Conservation (phyloP, 2,113 vertebrate species). For the Nerophis ophidion region DNA sequence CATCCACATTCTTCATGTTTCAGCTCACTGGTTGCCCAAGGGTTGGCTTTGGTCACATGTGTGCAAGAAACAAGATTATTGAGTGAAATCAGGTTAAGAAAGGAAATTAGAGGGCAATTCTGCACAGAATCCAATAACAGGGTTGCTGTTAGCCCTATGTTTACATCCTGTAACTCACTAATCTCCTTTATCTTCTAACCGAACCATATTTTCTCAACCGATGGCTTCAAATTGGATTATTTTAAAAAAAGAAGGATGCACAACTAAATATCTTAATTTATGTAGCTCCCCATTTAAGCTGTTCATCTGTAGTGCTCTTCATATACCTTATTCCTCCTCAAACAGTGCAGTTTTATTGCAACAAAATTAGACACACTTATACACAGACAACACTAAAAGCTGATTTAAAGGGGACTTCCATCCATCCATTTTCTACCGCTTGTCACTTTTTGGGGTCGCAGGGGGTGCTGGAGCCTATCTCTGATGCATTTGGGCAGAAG, state of each 20-base stretch:
- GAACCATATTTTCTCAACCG: conserved; percentile 12
- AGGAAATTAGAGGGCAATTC: conserved; percentile 14
- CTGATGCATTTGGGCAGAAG: no score
- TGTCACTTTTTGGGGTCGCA: no score
- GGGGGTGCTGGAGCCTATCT: no score
- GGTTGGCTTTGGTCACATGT: conserved; percentile 18
- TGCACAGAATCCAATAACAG: conserved; percentile 2
- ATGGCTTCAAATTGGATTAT: conserved; percentile 32
- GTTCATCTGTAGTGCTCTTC: conserved; percentile 1
- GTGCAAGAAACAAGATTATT: conserved; percentile 8
- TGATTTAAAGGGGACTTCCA: not conserved
- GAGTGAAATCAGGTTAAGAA: conserved; percentile 19
- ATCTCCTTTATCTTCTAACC: conserved; percentile 24
- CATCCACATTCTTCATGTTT: not conserved
- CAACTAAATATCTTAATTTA: conserved; percentile 18
- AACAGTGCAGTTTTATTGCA: not conserved
- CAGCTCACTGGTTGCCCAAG: conserved; percentile 13
- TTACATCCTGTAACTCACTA: conserved; percentile 31
- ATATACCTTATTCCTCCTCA: not conserved
- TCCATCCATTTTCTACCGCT: no score
- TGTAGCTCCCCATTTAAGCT: conserved; percentile 8
- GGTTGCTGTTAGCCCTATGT: conserved; percentile 10
- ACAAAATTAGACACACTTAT: not conserved
- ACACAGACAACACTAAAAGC: not conserved
- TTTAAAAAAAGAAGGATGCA: conserved; percentile 18